Evolutionary conservation across 2,888 invertebrate species (phyloP).

Genomic region (Ophion slaviceki): DNA sequence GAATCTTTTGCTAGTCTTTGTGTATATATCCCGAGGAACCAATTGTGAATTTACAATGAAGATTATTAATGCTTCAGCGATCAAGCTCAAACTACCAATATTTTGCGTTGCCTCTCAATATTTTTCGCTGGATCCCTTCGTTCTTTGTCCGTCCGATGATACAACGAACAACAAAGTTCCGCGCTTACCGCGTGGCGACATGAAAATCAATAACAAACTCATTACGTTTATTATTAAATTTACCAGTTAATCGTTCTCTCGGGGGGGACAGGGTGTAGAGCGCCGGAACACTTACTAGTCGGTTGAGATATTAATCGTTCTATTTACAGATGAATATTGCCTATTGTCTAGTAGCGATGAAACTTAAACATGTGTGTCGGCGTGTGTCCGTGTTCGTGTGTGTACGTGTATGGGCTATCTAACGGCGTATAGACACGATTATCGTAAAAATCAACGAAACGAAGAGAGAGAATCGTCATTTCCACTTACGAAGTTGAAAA

Average conservation of each 20-base stretch:
- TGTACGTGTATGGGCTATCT: slow-evolving; percentile 44
- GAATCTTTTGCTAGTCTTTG: background rate
- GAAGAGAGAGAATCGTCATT: slow-evolving; percentile 21
- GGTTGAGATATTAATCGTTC: slow-evolving; percentile 79
- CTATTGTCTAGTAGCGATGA: slow-evolving; percentile 74
- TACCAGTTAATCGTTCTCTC: slow-evolving; percentile 71
- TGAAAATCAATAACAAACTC: slow-evolving; percentile 78
- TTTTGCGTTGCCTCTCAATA: slow-evolving; percentile 32
- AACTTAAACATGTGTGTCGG: slow-evolving; percentile 51
- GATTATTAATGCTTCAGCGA: background rate
- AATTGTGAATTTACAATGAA: background rate
- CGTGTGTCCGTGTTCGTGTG: background rate
- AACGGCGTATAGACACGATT: slow-evolving; percentile 33
- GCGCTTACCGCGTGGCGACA: slow-evolving; percentile 69
- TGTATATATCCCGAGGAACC: background rate
- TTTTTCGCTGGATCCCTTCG: background rate
- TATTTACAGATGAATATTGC: slow-evolving; percentile 81
- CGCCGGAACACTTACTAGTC: slow-evolving; percentile 79
- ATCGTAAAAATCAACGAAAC: slow-evolving; percentile 2
- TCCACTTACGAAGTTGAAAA: slow-evolving; percentile 26
- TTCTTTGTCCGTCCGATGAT: slow-evolving; percentile 63
- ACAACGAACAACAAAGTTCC: slow-evolving; percentile 71
- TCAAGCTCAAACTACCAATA: background rate
- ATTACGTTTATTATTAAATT: slow-evolving; percentile 72
- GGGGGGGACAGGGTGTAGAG: slow-evolving; percentile 68